Evolutionary conservation across 2,888 invertebrate species (phyloP).

Genomic region (Euplexia lucipara): DNA sequence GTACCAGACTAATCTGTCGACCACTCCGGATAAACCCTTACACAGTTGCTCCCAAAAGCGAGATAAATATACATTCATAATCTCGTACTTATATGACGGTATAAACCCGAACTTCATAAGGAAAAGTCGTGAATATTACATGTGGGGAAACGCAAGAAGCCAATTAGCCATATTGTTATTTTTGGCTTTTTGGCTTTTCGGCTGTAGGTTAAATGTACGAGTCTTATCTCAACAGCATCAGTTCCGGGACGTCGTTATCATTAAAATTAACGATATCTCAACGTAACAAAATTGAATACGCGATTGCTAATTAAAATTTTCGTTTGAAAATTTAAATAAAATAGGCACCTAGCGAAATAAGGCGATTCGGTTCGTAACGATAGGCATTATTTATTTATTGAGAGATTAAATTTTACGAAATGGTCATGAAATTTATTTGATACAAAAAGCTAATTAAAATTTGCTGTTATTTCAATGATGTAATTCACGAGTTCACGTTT

Average conservation of each 20-base stretch:
- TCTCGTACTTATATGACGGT: constrained; percentile 6
- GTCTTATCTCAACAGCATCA: constrained; percentile 32
- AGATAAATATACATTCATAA: constrained; percentile 10
- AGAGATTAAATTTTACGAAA: constrained; percentile 39
- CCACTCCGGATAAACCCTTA: constrained; percentile 38
- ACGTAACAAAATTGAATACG: constrained; percentile 53
- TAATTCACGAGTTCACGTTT: constrained; percentile 10
- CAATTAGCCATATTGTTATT: constrained; percentile 20
- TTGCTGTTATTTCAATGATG: constrained; percentile 17
- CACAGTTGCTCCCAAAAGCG: constrained; percentile 19
- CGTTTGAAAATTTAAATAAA: constrained; percentile 63
- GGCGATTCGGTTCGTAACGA: constrained; percentile 22
- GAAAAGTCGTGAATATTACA: constrained; percentile 49
- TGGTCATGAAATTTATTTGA: constrained; percentile 20
- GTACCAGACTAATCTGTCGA: constrained; percentile 43
- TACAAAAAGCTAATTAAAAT: constrained; percentile 23
- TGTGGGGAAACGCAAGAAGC: constrained; percentile 26
- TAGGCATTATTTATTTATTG: constrained; percentile 42
- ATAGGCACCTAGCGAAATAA: constrained; percentile 24
- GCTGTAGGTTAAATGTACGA: constrained; percentile 6
- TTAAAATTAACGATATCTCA: constrained; percentile 68
- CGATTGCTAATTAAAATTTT: constrained; percentile 67
- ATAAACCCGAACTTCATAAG: constrained; percentile 28
- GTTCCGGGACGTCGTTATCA: constrained; percentile 51
- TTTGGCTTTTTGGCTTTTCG: neutral